A percentile compares a stretch with the other conserved stretches of the same genome.
These are phyloP conservation scores for Nylanderia fulva DNA, from an alignment of 1,140 invertebrate species.

Conservation along the genomic window DNA sequence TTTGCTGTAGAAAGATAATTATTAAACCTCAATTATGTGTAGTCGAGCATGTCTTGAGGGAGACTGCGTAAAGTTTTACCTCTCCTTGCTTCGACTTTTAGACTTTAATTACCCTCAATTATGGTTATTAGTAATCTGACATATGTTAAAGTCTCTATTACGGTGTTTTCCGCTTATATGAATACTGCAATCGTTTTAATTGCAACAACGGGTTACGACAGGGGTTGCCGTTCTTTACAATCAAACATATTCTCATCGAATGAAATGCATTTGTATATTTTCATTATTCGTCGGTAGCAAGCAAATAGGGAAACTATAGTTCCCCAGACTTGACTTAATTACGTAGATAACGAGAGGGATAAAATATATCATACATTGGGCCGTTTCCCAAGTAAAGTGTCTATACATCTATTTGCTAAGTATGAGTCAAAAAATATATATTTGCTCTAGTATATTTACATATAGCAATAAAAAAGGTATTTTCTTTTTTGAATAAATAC, in stretches of 20 bases:
- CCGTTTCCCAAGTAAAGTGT: background rate
- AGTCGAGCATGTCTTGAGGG: background rate
- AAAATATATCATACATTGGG: background rate
- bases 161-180: background rate
- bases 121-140: background rate
- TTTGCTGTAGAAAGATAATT: background rate
- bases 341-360: background rate
- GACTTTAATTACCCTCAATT: background rate
- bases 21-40: background rate
- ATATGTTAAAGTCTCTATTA: background rate
- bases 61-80: background rate
- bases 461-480: background rate
- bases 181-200: background rate
- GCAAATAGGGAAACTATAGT: background rate
- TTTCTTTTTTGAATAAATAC: background rate
- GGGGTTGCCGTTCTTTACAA: background rate
- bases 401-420: background rate
- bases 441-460: background rate
- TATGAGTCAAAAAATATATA: background rate
- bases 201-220: no score
- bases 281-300: background rate
- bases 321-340: background rate
- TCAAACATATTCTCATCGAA: slow-evolving; percentile 8
- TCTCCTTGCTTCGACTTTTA: background rate
- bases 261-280: background rate